Evolutionary conservation across 2,888 invertebrate genomes (phyloP), one percentile per base, ranked within the genome.

Genomic region (Caenorhabditis sulstoni): DNA sequence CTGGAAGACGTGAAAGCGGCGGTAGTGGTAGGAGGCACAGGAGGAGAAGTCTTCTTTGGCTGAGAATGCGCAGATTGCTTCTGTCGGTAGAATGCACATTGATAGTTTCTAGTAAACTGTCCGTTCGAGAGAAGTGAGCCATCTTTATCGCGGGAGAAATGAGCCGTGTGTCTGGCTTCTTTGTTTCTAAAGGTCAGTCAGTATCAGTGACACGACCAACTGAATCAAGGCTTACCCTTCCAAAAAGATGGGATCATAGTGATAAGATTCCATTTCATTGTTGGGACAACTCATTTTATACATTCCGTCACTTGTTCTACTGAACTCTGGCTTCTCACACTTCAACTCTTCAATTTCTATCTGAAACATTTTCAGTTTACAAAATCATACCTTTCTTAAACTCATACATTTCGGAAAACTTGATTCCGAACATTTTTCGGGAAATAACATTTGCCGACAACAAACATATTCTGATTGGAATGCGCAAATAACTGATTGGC

Each of bases 81-180:
- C 22, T 73, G 73, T 8, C 73, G 64, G 44, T 64, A 52, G 9
- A 73, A 73, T 5, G 73, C 64, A 16, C 73, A 73, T 50, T 73
- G 64, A 22, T 73, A 73, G 18, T 73, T 64, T 58, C 73, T 57
- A 14, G 73, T 73, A 14, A 73, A 73, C 22, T 64, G 64, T 35
- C 73, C 73, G 50, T 73, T 73, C 0, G 73, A 73, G 2, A 73
- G 23, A 11, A 73, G 64, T 7, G 73, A 73, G 9, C 73, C 73
- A 50, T 73, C 73, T 20, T 73, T 73, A 16, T 73, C 73, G 7
- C 73, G 73, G n/a, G 73, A 49, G 22, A 73, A 73, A 57, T 73
- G 73, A 29, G 73, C 73, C 8, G 73, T 73, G 16, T 73, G 73
- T 18, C 73, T 39, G 2, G 73, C 73, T 11, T 64, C 64, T 29